A percentile compares a stretch with the other conserved stretches of the same genome.
phyloP scores from a whole-genome alignment of 2,888 invertebrate genomes.

The Sesia apiformis region DNA sequence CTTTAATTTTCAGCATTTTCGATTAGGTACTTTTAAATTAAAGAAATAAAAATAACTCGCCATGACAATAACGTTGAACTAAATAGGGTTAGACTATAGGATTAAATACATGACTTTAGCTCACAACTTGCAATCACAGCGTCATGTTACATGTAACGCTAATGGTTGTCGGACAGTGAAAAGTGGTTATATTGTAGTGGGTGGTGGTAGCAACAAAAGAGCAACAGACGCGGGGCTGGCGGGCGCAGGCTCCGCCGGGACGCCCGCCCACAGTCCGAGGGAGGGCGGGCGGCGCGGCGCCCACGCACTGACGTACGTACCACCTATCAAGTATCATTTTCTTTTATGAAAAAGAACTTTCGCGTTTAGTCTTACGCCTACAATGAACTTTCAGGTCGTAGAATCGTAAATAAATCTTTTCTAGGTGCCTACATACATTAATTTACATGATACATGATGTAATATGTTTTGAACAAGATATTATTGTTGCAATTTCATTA shows the following conservation, averaged over 20 bases:
- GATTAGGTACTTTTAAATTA: too few species aligned
- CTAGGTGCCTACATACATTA: too few species aligned
- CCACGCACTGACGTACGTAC: constrained; percentile 29
- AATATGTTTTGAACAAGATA: too few species aligned
- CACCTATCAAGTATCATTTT: not conserved
- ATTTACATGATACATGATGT: too few species aligned
- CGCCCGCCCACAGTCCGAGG: constrained; percentile 3
- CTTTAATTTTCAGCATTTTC: too few species aligned
- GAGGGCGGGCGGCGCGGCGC: constrained; percentile 14
- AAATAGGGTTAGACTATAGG: too few species aligned
- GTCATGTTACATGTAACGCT: not conserved
- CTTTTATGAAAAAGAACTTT: not conserved
- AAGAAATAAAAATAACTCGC: too few species aligned
- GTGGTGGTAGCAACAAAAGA: not conserved
- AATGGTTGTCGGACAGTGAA: not conserved
- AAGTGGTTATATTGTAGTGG: not conserved
- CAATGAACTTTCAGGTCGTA: not conserved
- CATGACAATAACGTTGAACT: too few species aligned
- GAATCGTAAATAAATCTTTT: not conserved
- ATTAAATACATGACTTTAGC: too few species aligned
- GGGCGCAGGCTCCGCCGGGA: constrained; percentile 9
- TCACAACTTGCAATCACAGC: not conserved
- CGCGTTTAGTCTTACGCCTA: not conserved
- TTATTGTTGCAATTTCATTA: too few species aligned
- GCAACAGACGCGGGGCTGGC: constrained; percentile 3